Evolutionary conservation across 1,140 invertebrate genomes (phyloP).

Genomic region (Octopus sinensis): DNA sequence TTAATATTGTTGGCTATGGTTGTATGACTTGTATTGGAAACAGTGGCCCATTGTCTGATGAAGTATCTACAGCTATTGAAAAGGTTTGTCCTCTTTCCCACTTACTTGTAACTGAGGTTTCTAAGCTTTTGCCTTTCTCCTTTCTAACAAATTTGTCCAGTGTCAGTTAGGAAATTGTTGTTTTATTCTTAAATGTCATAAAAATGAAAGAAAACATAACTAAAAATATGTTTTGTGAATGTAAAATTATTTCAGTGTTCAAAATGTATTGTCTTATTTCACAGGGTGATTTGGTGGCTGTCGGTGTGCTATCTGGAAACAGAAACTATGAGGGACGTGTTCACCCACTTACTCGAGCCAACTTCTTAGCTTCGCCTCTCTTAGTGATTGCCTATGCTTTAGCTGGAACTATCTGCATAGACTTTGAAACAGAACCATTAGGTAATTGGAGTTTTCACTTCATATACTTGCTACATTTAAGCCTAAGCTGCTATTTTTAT

Average conservation of each 20-base stretch:
- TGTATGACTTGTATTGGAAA: conserved; percentile 99
- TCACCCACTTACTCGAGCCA: conserved; percentile 91
- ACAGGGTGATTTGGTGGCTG: conserved; percentile 78
- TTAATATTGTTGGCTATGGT: conserved; percentile 90
- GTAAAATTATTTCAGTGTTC: background rate
- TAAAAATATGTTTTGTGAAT: no score
- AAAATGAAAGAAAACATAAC: no score
- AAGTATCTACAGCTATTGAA: conserved; percentile 88
- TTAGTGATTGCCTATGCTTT: conserved; percentile 96
- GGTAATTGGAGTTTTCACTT: conserved; percentile 60
- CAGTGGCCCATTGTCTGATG: conserved; percentile 87
- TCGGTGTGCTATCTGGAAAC: conserved; percentile 92
- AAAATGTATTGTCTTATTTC: conserved; percentile 15
- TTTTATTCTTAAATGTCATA: no score
- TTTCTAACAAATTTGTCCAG: no score
- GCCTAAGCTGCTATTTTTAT: no score
- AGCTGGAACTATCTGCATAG: conserved; percentile 88
- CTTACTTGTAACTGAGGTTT: background rate
- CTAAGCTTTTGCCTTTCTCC: background rate
- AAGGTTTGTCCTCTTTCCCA: conserved; percentile 63
- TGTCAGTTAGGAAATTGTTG: no score
- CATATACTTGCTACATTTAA: no score
- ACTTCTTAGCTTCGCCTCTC: conserved; percentile 92
- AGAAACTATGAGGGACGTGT: conserved; percentile 96
- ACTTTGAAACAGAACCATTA: conserved; percentile 86